These are phyloP conservation scores for Coregonus ussuriensis DNA, from an alignment of 2,797 vertebrate genomes.

Conservation along the genomic window DNA sequence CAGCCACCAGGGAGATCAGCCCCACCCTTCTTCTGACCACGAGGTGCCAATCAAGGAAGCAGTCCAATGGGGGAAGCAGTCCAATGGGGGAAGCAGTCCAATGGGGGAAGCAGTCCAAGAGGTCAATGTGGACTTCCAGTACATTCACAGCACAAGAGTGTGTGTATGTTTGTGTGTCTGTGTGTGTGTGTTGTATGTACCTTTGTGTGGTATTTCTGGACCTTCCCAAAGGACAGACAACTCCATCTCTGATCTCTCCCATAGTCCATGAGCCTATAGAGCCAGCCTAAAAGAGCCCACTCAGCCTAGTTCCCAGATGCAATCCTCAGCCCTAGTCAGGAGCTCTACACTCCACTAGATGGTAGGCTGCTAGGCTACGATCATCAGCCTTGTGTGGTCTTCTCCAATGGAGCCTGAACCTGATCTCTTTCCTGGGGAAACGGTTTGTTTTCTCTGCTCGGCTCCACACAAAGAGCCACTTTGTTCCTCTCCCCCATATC, in stretches of 20 bases:
- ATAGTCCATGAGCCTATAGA: slow-evolving; percentile 24
- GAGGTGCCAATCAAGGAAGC: slow-evolving; percentile 65
- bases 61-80: slow-evolving; percentile 41
- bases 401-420: slow-evolving; percentile 75
- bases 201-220: background rate
- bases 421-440: slow-evolving; percentile 79
- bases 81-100: slow-evolving; percentile 47
- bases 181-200: slow-evolving; percentile 1
- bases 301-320: too few relatives aligned
- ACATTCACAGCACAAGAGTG: slow-evolving; percentile 41
- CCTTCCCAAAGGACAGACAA: background rate
- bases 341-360: slow-evolving; percentile 39
- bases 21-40: slow-evolving; percentile 61
- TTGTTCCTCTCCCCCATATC: slow-evolving; percentile 75
- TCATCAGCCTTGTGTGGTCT: slow-evolving; percentile 80
- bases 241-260: slow-evolving; percentile 26
- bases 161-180: slow-evolving; percentile 32
- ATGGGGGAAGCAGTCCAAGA: slow-evolving; percentile 31
- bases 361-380: background rate
- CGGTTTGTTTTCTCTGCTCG: slow-evolving; percentile 75
- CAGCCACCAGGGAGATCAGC: slow-evolving; percentile 54
- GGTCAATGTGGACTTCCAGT: slow-evolving; percentile 28
- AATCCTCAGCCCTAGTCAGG: slow-evolving; percentile 59
- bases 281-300: too few relatives aligned
- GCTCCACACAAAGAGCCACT: slow-evolving; percentile 76